Evolutionary conservation across 2,888 invertebrate species (phyloP).

Genomic region (Liodrosophila aerea): DNA sequence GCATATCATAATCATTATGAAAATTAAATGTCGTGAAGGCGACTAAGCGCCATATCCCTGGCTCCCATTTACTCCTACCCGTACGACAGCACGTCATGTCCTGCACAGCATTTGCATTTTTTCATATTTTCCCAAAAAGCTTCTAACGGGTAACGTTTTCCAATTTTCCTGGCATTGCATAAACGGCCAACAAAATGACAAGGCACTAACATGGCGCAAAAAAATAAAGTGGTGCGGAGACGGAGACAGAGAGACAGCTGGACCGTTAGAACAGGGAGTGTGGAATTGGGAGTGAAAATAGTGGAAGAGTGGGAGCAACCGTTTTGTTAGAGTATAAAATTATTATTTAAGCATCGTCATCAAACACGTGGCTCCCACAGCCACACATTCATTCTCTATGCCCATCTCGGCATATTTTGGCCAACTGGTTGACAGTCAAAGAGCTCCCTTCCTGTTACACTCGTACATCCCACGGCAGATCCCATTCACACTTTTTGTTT

Average conservation of each 20-base stretch:
- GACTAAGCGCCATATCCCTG: slow-evolving; percentile 54
- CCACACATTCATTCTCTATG: slow-evolving; percentile 16
- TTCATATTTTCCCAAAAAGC: slow-evolving; percentile 50
- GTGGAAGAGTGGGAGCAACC: slow-evolving; percentile 26
- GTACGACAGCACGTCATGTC: not conserved
- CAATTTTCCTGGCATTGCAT: slow-evolving; percentile 62
- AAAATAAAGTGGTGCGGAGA: slow-evolving; percentile 14
- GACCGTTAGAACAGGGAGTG: slow-evolving; percentile 35
- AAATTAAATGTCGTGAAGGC: slow-evolving; percentile 77
- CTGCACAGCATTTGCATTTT: slow-evolving; percentile 70
- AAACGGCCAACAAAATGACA: slow-evolving; percentile 59
- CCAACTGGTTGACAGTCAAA: slow-evolving; percentile 60
- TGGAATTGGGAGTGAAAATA: too few relatives aligned
- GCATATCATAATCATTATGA: slow-evolving; percentile 74
- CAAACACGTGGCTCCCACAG: slow-evolving; percentile 29
- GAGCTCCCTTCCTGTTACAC: slow-evolving; percentile 19
- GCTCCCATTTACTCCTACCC: slow-evolving; percentile 1
- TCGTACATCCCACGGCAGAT: slow-evolving; percentile 20
- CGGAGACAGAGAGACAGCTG: slow-evolving; percentile 3
- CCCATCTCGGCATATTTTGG: slow-evolving; percentile 13
- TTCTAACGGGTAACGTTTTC: slow-evolving; percentile 47
- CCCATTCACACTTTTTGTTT: slow-evolving; percentile 68
- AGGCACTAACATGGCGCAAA: slow-evolving; percentile 58
- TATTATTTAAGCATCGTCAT: slow-evolving; percentile 79
- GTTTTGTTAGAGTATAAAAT: slow-evolving; percentile 77